A percentile compares a stretch with the other conserved stretches of the same genome.
Conservation (phyloP, 2,113 vertebrate species). For the Vidua chalybeata region DNA sequence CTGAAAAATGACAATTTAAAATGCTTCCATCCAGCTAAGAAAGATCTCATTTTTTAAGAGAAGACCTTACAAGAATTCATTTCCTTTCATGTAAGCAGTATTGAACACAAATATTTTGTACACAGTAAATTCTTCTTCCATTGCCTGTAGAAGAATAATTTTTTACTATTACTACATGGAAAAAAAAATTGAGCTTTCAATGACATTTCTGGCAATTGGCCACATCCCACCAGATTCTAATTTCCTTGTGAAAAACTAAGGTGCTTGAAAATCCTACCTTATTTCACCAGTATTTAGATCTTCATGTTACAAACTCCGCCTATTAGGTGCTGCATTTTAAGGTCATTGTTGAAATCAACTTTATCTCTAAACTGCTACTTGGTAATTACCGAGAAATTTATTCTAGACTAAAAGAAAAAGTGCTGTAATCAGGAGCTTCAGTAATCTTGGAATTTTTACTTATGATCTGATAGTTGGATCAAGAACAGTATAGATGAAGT, state of each 20-base stretch:
- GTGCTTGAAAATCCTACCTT: not conserved
- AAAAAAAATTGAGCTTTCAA: not conserved
- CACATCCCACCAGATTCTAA: not conserved
- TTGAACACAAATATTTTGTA: not conserved
- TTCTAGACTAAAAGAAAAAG: not conserved
- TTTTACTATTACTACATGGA: not conserved
- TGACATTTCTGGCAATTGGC: not conserved
- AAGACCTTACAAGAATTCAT: not conserved
- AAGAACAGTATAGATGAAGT: not conserved
- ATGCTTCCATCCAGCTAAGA: not conserved
- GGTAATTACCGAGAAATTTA: not conserved
- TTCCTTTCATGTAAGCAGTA: not conserved
- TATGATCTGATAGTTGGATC: not conserved
- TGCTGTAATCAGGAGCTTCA: not conserved
- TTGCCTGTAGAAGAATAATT: not conserved
- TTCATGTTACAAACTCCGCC: not conserved
- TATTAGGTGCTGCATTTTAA: not conserved
- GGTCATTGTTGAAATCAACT: not conserved
- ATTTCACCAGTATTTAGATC: not conserved
- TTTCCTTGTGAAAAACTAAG: not conserved
- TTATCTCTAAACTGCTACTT: not conserved
- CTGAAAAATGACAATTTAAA: not conserved
- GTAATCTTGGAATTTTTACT: not conserved
- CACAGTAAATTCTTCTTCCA: not conserved
- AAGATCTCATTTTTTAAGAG: not conserved